A percentile compares a stretch with the other conserved stretches of the same genome.
Evolutionary conservation across 2,797 vertebrate species (phyloP).

Genomic region (Bradypodion pumilum): DNA sequence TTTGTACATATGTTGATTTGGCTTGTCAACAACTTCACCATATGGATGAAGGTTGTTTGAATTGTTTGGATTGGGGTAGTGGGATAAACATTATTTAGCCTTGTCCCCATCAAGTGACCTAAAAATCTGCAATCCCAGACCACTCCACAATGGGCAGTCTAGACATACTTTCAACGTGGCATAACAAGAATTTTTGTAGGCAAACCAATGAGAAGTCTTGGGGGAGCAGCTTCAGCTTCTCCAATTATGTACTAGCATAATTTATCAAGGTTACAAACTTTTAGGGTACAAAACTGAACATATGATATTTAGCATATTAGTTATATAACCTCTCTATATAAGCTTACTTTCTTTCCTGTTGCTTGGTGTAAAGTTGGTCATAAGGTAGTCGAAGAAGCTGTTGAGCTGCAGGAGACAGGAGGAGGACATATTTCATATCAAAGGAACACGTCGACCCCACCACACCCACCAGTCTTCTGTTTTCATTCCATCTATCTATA

Average conservation of each 20-base stretch:
- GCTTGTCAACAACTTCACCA: too few relatives aligned
- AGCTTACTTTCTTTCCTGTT: slow-evolving; percentile 85
- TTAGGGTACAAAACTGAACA: background rate
- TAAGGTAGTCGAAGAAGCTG: slow-evolving; percentile 89
- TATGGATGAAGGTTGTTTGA: too few relatives aligned
- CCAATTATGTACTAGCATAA: background rate
- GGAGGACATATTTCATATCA: background rate
- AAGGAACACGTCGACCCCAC: rapidly evolving
- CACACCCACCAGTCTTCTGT: background rate
- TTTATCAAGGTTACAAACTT: background rate
- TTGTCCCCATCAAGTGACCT: too few relatives aligned
- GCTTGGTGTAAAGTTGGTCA: slow-evolving; percentile 88
- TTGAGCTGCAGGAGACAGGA: slow-evolving; percentile 82
- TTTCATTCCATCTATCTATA: too few relatives aligned
- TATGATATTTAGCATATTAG: background rate
- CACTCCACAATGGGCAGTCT: too few relatives aligned
- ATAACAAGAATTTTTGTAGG: too few relatives aligned
- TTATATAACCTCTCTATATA: rapidly evolving
- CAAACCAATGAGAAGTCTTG: background rate
- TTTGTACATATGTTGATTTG: too few relatives aligned
- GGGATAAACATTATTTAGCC: too few relatives aligned
- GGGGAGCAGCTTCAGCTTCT: background rate
- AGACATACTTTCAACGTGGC: too few relatives aligned
- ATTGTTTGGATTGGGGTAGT: too few relatives aligned
- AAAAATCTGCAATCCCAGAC: too few relatives aligned